Evolutionary conservation across 2,888 invertebrate genomes (phyloP), one percentile per base, ranked within the genome.

Genomic region (Aphidius colemani): DNA sequence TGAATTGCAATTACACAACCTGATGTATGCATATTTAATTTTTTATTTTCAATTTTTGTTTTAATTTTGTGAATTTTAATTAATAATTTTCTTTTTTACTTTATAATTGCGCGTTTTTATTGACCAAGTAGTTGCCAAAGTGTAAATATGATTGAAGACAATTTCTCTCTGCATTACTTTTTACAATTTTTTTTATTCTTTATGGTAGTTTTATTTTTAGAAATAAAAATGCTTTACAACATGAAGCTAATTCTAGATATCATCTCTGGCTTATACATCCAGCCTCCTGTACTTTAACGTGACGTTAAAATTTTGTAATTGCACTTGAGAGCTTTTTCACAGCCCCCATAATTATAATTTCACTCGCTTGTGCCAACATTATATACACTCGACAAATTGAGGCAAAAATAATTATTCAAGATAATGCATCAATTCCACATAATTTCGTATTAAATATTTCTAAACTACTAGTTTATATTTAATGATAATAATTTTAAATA

Each of bases 351-450:
- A 60, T 53, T 60, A 56, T 56, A 13, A 60, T 45, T 45, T 53
- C 39, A 18, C 56, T 7, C 13, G 44, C 8, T 44, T 56, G 56
- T 45, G 56, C 56, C 45, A 56, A 45, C 56, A 56, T 8, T 48
- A 45, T 41, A 45, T 56, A 56, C 44, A 18, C 56, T 45, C 44
- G 44, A 56, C 48, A 48, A 49, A 51, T 51, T 59, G 55, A 68
- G 58, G 70, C 67, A 69, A 63, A 64, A 68, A 71, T 72, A 70
- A 69, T 68, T 65, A 67, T 65, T 67, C 69, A 67, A 69, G 64
- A 70, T 67, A 69, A 68, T 69, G 67, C 69, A 60, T 59, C 55
- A 67, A 67, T 67, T 61, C 58, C 66, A 57, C 48, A 67, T 60
- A 63, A 67, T 70, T 68, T 65, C 64, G 64, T 59, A 56, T 64